Conservation (phyloP, 2,113 vertebrate genomes). For the Chlamydotis undulata region DNA sequence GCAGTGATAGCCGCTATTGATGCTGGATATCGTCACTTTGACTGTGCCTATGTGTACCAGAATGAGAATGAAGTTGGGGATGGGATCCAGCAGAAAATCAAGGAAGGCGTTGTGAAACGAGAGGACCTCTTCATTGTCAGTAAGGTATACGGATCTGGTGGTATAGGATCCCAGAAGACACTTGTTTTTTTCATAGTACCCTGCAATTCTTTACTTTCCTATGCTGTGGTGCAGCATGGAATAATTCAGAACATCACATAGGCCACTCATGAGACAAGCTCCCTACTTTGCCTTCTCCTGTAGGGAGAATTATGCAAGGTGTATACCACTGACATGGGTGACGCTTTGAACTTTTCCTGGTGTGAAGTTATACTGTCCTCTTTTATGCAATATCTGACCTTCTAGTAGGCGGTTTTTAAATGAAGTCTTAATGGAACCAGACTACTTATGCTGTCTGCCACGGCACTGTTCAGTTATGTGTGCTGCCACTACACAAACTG, state of each 20-base stretch:
- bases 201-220: accelerated
- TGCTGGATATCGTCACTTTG: conserved; percentile 87
- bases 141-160: conserved; percentile 78
- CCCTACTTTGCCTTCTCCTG: background rate
- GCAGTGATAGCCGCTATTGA: conserved; percentile 82
- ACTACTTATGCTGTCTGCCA: background rate
- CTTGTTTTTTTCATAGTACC: background rate
- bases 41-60: conserved; percentile 84
- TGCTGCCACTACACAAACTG: background rate
- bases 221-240: background rate
- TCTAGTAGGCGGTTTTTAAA: background rate
- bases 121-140: conserved; percentile 90
- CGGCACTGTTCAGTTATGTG: accelerated
- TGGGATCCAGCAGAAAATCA: conserved; percentile 82
- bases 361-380: background rate
- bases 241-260: background rate
- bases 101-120: conserved; percentile 80
- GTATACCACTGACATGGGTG: accelerated
- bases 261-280: background rate
- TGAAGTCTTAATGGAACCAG: background rate
- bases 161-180: accelerated
- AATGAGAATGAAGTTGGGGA: conserved; percentile 87
- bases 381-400: background rate
- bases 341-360: background rate
- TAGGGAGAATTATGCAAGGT: background rate